Percentiles rank a stretch among this genome's conserved stretches.
phyloP scores from a whole-genome alignment of 2,113 vertebrate species.

The Clarias batrachus region DNA sequence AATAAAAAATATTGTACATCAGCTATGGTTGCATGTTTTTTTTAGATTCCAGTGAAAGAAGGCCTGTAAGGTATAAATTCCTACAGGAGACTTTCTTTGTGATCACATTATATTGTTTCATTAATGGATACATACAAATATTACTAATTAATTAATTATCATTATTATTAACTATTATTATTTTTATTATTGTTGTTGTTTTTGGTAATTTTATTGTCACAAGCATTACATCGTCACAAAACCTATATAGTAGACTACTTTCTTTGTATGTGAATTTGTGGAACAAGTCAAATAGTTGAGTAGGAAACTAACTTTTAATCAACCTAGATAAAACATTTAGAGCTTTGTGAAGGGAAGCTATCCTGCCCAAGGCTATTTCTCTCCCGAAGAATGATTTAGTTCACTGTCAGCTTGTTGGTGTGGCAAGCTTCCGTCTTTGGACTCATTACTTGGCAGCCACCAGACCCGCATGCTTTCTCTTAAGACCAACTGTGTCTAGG shows the following conservation, averaged over 20 bases:
- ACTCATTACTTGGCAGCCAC: constrained; percentile 69
- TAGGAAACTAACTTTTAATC: constrained; percentile 3
- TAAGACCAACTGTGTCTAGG: constrained; percentile 69
- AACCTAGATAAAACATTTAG: constrained; percentile 45
- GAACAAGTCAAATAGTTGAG: background rate
- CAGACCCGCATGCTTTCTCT: constrained; percentile 65
- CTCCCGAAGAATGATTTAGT: constrained; percentile 35
- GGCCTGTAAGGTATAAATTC: background rate
- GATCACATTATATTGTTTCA: too few relatives aligned
- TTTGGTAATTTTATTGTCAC: background rate
- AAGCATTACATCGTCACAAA: background rate
- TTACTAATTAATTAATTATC: too few relatives aligned
- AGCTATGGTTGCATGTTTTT: background rate
- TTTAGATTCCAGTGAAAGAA: background rate
- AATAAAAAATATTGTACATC: background rate
- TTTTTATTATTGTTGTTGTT: background rate
- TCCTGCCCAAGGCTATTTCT: constrained; percentile 38
- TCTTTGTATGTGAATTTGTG: background rate
- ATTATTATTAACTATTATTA: background rate
- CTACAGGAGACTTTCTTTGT: background rate
- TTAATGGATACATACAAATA: too few relatives aligned
- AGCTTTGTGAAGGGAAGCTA: constrained; percentile 50
- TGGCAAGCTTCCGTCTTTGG: constrained; percentile 65
- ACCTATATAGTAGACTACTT: background rate
- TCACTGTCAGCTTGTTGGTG: constrained; percentile 48